phyloP scores from a whole-genome alignment of 2,797 vertebrate genomes.

The Spheniscus humboldti region DNA sequence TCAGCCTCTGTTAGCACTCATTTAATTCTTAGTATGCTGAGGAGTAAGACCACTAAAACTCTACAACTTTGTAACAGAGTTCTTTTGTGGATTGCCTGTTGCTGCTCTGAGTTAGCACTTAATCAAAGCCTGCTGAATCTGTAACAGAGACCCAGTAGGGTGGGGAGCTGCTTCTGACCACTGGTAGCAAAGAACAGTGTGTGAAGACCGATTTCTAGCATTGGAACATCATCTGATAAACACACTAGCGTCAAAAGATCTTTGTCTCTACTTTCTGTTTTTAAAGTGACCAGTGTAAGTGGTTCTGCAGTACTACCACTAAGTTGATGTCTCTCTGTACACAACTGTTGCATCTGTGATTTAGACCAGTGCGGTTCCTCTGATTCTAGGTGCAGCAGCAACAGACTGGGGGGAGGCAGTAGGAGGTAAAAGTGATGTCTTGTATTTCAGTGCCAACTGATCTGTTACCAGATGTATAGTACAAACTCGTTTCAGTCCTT shows the following conservation, averaged over 20 bases:
- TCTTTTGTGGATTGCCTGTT: background rate
- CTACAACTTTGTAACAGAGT: background rate
- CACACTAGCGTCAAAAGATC: background rate
- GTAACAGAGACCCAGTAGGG: background rate
- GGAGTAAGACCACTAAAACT: background rate
- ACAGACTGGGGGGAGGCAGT: fast-evolving
- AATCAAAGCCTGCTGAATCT: background rate
- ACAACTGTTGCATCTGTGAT: background rate
- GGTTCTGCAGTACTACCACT: background rate
- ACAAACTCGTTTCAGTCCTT: background rate
- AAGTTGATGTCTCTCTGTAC: background rate
- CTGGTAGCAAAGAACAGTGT: background rate
- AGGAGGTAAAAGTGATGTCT: background rate
- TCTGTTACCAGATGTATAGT: background rate
- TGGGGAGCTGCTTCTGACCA: background rate
- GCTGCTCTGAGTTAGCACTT: background rate
- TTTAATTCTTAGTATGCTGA: background rate
- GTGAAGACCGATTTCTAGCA: background rate
- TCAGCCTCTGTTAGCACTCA: background rate
- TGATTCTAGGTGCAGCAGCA: background rate
- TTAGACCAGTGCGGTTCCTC: background rate
- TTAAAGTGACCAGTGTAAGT: background rate
- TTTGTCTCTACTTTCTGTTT: background rate
- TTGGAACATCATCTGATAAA: background rate
- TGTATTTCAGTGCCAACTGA: background rate